Conservation (phyloP, 2,888 invertebrate genomes). For the Caenorhabditis imperialis region DNA sequence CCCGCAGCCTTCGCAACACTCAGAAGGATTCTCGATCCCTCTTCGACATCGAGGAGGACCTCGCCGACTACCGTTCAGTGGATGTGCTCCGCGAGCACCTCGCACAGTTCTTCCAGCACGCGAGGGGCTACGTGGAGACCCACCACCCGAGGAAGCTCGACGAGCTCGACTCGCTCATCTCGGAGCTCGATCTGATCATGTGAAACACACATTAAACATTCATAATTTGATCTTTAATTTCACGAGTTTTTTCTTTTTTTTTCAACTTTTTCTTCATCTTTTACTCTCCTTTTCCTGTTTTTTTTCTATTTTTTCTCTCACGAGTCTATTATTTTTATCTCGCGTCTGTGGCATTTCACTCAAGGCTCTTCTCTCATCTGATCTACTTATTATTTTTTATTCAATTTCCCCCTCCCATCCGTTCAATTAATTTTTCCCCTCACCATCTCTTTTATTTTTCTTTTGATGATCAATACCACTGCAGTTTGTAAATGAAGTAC, state of each 20-base stretch:
- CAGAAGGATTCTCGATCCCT: slow-evolving; percentile 14
- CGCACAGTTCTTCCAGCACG: slow-evolving; percentile 23
- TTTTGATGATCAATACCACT: too few relatives aligned
- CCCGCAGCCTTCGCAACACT: slow-evolving; percentile 11
- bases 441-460: too few relatives aligned
- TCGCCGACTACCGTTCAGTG: slow-evolving; percentile 13
- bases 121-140: slow-evolving; percentile 29
- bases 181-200: slow-evolving; percentile 40
- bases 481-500: too few relatives aligned
- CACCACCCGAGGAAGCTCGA: slow-evolving; percentile 36
- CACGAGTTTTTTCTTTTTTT: slow-evolving; percentile 3
- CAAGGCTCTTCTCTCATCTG: too few relatives aligned
- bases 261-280: not conserved
- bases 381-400: too few relatives aligned
- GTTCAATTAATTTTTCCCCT: too few relatives aligned
- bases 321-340: too few relatives aligned
- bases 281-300: not conserved
- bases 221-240: not conserved
- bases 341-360: too few relatives aligned
- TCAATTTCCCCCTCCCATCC: too few relatives aligned
- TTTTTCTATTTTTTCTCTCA: not conserved
- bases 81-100: slow-evolving; percentile 21
- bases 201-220: too few relatives aligned
- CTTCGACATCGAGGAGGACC: slow-evolving; percentile 18
- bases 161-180: slow-evolving; percentile 38